Conservation (phyloP, 2,888 invertebrate genomes). For the Labia minor region DNA sequence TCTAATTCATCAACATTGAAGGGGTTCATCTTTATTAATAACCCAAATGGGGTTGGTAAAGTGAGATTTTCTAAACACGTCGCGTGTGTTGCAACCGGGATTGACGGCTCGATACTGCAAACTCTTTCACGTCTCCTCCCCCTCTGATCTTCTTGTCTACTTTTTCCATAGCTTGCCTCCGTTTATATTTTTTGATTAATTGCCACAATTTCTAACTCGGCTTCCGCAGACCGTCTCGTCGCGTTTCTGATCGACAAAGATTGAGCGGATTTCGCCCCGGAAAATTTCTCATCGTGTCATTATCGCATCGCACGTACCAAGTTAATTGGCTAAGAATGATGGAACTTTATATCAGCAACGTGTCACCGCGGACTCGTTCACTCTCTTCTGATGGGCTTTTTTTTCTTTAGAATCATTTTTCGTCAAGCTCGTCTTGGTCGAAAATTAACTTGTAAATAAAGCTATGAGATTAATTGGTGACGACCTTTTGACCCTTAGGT, state of each 20-base stretch:
- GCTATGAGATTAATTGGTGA: neutral
- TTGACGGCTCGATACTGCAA: too few species aligned
- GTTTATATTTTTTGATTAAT: slow-evolving; percentile 25
- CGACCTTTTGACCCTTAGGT: neutral
- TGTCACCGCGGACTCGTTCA: neutral
- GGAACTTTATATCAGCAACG: neutral
- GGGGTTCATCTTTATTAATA: slow-evolving; percentile 3
- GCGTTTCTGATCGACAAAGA: slow-evolving; percentile 24
- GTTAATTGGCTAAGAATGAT: slow-evolving; percentile 13
- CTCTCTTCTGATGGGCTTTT: neutral
- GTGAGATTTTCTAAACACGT: slow-evolving; percentile 18
- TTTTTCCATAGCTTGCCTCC: neutral
- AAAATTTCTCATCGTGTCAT: slow-evolving; percentile 7
- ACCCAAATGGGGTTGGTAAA: neutral
- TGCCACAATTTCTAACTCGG: slow-evolving; percentile 24
- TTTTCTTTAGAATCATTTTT: neutral
- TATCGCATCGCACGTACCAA: slow-evolving; percentile 1
- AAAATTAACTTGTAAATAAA: slow-evolving; percentile 3
- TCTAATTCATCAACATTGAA: too few species aligned
- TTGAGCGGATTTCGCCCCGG: slow-evolving; percentile 22
- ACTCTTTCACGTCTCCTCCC: too few species aligned
- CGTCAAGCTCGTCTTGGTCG: neutral
- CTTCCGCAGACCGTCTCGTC: slow-evolving; percentile 22
- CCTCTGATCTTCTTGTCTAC: too few species aligned
- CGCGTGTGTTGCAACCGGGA: slow-evolving; percentile 9